phyloP scores from a whole-genome alignment of 2,113 vertebrate species.

The Hippoglossus stenolepis region DNA sequence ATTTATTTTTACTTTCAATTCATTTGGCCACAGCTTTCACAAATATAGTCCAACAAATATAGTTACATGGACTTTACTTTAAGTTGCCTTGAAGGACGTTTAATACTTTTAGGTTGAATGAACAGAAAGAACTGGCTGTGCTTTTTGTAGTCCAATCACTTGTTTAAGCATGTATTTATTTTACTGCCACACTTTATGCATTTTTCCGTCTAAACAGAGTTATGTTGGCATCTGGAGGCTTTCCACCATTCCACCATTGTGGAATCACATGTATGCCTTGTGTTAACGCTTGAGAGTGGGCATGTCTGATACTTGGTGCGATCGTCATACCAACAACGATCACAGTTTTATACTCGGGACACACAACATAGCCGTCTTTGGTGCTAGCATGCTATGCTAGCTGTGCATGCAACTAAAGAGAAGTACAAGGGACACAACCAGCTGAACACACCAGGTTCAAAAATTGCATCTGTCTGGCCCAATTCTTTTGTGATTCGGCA shows the following conservation, averaged over 20 bases:
- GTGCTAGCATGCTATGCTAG: too few species aligned
- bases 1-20: background rate
- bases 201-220: background rate
- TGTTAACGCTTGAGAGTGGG: too few species aligned
- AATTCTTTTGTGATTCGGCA: too few species aligned
- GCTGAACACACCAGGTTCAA: too few species aligned
- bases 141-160: slow-evolving; percentile 43
- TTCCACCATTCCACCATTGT: slow-evolving; percentile 50
- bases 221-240: slow-evolving; percentile 29
- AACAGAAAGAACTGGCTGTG: background rate
- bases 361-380: too few species aligned
- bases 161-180: slow-evolving; percentile 67
- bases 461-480: too few species aligned
- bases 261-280: background rate
- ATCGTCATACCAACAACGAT: too few species aligned
- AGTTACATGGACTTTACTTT: background rate
- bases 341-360: too few species aligned
- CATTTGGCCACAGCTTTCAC: background rate
- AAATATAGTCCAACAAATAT: background rate
- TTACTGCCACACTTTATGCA: slow-evolving; percentile 35
- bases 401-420: too few species aligned
- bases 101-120: too few species aligned
- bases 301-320: too few species aligned
- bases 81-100: slow-evolving; percentile 2
- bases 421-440: too few species aligned